Evolutionary conservation across 1,140 invertebrate genomes (phyloP), one percentile per base, ranked within the genome.

Genomic region (Arctopsyche grandis): DNA sequence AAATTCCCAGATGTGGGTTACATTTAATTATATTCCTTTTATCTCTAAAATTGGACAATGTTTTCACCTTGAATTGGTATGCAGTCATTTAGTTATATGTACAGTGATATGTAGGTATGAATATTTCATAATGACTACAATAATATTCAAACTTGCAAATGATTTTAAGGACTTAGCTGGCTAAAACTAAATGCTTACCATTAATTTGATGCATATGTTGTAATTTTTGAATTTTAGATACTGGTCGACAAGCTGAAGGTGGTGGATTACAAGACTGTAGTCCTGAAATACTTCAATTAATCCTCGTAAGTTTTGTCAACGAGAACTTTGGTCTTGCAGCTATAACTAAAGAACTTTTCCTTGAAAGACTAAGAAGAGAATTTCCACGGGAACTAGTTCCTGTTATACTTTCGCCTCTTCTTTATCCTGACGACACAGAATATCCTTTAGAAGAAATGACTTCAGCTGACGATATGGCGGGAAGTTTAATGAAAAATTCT

Each of bases 311-410:
- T 91, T 84, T 89, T 83, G 83, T 89, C 83, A 80, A 81, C 75
- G 90, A 86, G 83, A 90, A 87, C 84, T 88, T 91, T 85, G 91
- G 91, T 74, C 85, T 94, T 79, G 90, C 90, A 4, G 85, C 89
- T 63, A 94, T 96, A 83, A 91, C 93, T 9, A 94, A 93, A 84
- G 92, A 94, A 83, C 91, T 93, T 81, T 96, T 98, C 89, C 85
- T 97, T 24, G 91, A 93, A 84, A 92, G 92, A 83, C 89, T 98
- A 81, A 91, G 93, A 83, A 91, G 93, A 84, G 96, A 98, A 85
- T 97, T 97, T 90, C 95, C 96, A 38, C 91, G 93, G 80, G 94
- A 96, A 83, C 90, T 93, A 83, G 95, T 96, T 78, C 96, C 96
- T 80, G 93, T 97, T 84, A 93, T 98, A 82, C 88, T 98, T 83